Percentiles rank a stretch among this genome's conserved stretches.
Conservation (phyloP, 2,113 vertebrate genomes). For the Caranx ignobilis region DNA sequence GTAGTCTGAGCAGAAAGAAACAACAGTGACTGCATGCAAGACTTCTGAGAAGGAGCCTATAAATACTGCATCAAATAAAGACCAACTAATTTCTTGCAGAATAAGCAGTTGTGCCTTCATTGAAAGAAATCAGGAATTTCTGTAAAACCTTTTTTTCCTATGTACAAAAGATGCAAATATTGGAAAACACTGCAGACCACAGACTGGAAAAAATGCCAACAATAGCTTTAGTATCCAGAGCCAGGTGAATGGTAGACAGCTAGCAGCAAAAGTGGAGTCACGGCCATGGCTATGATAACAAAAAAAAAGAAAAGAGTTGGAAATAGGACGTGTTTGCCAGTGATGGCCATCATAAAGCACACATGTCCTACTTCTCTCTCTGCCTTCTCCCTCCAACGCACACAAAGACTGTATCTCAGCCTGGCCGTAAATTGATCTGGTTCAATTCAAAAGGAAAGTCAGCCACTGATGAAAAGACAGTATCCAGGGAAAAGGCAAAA, state of each 20-base stretch:
- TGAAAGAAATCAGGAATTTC: neutral
- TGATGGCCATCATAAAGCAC: conserved; percentile 66
- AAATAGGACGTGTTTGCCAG: conserved; percentile 40
- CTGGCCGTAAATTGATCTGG: conserved; percentile 74
- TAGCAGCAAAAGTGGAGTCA: conserved; percentile 35
- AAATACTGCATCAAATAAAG: conserved; percentile 48
- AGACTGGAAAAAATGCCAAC: conserved; percentile 23
- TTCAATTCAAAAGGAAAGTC: conserved; percentile 75
- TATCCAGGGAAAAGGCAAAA: conserved; percentile 78
- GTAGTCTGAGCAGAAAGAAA: conserved; percentile 43
- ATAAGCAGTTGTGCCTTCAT: conserved; percentile 3
- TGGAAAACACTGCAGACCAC: conserved; percentile 5
- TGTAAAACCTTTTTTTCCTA: conserved; percentile 16
- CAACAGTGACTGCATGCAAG: conserved; percentile 46
- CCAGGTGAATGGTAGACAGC: conserved; percentile 44
- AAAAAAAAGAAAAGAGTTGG: conserved; percentile 53
- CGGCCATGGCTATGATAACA: conserved; percentile 52
- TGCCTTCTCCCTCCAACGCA: conserved; percentile 42
- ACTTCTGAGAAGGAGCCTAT: conserved; percentile 37
- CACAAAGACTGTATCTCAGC: conserved; percentile 74
- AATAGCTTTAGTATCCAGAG: conserved; percentile 29
- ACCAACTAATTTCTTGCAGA: neutral
- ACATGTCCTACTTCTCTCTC: conserved; percentile 45
- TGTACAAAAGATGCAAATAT: conserved; percentile 1
- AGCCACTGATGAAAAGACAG: conserved; percentile 78